Conservation (phyloP, 2,797 vertebrate species). For the Phoxinus dragarum region DNA sequence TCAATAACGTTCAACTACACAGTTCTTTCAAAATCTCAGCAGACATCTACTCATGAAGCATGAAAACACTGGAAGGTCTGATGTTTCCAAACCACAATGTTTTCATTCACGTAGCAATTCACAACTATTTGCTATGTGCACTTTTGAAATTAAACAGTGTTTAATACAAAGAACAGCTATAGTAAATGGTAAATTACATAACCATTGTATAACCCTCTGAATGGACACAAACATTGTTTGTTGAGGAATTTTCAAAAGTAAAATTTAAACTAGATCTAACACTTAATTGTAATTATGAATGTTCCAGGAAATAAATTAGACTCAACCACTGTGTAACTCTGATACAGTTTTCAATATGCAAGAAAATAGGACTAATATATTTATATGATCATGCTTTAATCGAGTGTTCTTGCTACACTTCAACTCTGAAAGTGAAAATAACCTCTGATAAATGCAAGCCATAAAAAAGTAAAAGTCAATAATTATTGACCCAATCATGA, state of each 20-base stretch:
- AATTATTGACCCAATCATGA: slow-evolving; percentile 1
- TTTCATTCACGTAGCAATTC: slow-evolving; percentile 8
- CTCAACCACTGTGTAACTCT: slow-evolving; percentile 8
- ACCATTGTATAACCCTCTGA: slow-evolving; percentile 1
- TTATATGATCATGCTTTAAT: slow-evolving; percentile 31
- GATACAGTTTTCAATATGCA: slow-evolving; percentile 6
- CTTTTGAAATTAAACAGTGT: slow-evolving; percentile 37
- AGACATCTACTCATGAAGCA: slow-evolving; percentile 9
- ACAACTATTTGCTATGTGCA: slow-evolving; percentile 32
- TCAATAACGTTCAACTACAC: slow-evolving; percentile 46
- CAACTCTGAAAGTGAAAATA: slow-evolving; percentile 18
- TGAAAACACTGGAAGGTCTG: not conserved
- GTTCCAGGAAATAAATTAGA: slow-evolving; percentile 24
- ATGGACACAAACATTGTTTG: not conserved
- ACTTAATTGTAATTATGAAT: not conserved
- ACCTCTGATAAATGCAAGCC: slow-evolving; percentile 2
- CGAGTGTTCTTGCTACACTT: not conserved
- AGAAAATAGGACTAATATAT: not conserved
- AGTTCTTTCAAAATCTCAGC: slow-evolving; percentile 27
- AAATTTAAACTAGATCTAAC: not conserved
- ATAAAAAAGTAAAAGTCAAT: not conserved
- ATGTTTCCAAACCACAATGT: not conserved
- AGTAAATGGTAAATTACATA: not conserved
- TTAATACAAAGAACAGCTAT: slow-evolving; percentile 34
- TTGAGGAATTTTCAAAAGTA: slow-evolving; percentile 6